Evolutionary conservation across 2,888 invertebrate genomes (phyloP).

Genomic region (Morpho achilles): DNA sequence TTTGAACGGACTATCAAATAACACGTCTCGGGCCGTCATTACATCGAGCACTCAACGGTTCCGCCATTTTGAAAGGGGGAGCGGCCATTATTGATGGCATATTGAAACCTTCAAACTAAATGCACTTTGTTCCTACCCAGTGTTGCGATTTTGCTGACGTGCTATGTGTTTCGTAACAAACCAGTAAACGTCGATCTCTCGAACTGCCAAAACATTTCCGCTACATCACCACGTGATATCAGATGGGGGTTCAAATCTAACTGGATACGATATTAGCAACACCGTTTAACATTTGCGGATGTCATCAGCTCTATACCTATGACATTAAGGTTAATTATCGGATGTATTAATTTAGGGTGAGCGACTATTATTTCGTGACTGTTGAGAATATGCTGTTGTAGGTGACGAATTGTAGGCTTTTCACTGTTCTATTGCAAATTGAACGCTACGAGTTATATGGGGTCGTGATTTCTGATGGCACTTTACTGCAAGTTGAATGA

Average conservation of each 20-base stretch:
- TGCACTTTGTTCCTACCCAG: constrained; percentile 63
- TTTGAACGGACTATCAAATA: neutral
- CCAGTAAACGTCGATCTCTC: constrained; percentile 42
- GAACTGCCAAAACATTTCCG: constrained; percentile 13
- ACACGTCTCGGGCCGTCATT: constrained; percentile 27
- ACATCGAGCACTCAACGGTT: constrained; percentile 36
- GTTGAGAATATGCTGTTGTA: constrained; percentile 67
- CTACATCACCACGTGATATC: constrained; percentile 11
- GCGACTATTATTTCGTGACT: constrained; percentile 60
- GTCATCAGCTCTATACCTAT: constrained; percentile 21
- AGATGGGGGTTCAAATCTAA: constrained; percentile 36
- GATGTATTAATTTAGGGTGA: constrained; percentile 11
- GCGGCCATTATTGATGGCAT: constrained; percentile 59
- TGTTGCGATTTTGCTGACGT: constrained; percentile 65
- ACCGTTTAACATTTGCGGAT: constrained; percentile 34
- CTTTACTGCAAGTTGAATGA: constrained; percentile 5
- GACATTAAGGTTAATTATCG: constrained; percentile 35
- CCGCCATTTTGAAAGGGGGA: constrained; percentile 46
- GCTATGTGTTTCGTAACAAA: constrained; percentile 53
- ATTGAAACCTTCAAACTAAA: constrained; percentile 54
- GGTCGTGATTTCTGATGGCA: constrained; percentile 9
- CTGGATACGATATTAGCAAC: constrained; percentile 36
- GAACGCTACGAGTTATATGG: constrained; percentile 14
- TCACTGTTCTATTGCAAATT: constrained; percentile 52
- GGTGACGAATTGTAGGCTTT: constrained; percentile 73